phyloP scores from a whole-genome alignment of 2,888 invertebrate species.

The Agriotes lineatus region DNA sequence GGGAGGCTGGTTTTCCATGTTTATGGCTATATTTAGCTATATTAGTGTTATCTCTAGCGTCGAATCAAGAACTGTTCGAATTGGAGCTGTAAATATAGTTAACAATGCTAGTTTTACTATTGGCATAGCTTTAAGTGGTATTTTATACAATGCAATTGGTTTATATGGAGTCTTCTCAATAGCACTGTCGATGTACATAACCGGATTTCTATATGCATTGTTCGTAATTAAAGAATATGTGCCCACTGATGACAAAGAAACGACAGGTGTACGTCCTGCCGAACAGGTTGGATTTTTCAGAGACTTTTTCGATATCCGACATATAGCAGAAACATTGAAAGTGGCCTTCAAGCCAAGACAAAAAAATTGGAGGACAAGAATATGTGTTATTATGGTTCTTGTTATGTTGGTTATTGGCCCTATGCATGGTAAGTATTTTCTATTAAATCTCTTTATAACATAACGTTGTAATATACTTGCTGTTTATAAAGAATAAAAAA shows the following conservation, averaged over 20 bases:
- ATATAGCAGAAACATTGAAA: conserved; percentile 68
- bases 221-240: conserved; percentile 66
- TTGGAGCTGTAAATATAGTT: conserved; percentile 71
- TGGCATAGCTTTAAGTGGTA: conserved; percentile 69
- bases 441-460: no score
- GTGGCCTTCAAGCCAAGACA: conserved; percentile 69
- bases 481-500: no score
- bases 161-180: conserved; percentile 70
- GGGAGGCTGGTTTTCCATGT: conserved; percentile 70
- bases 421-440: conserved; percentile 66
- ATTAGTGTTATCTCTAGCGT: conserved; percentile 71
- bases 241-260: conserved; percentile 63
- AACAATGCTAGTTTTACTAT: conserved; percentile 69
- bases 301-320: conserved; percentile 65
- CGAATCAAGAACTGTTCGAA: conserved; percentile 70
- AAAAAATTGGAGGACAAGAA: conserved; percentile 64
- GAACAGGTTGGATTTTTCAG: conserved; percentile 42
- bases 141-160: conserved; percentile 66
- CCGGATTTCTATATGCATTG: conserved; percentile 67
- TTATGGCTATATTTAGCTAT: conserved; percentile 73
- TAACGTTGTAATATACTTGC: no score
- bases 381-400: conserved; percentile 67
- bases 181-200: conserved; percentile 64
- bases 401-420: conserved; percentile 70
- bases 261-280: background rate